Conservation (phyloP, 2,888 invertebrate genomes). For the Dichetophora obliterata region DNA sequence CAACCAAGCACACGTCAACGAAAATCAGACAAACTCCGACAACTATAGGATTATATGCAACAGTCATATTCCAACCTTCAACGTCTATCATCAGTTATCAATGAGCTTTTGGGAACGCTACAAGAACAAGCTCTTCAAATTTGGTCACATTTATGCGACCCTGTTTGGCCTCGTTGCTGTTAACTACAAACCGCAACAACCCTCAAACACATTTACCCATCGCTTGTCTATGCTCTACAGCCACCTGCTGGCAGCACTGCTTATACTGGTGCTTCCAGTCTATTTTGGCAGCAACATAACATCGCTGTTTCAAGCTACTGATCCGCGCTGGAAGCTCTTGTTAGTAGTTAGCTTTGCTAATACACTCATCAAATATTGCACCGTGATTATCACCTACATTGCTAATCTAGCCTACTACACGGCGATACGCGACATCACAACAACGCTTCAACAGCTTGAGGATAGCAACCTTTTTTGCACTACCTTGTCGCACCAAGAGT, state of each 20-base stretch:
- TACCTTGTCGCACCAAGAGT: slow-evolving; percentile 21
- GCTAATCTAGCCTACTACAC: slow-evolving; percentile 56
- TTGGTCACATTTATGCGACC: slow-evolving; percentile 60
- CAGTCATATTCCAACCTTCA: too few relatives aligned
- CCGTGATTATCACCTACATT: slow-evolving; percentile 57
- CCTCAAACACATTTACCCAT: slow-evolving; percentile 41
- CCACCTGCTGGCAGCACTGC: slow-evolving; percentile 52
- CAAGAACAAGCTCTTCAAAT: slow-evolving; percentile 56
- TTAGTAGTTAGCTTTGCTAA: slow-evolving; percentile 57
- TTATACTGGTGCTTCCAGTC: slow-evolving; percentile 55
- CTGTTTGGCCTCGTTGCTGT: slow-evolving; percentile 58
- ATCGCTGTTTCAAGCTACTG: slow-evolving; percentile 48
- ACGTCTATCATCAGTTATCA: not conserved
- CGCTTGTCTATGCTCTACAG: slow-evolving; percentile 51
- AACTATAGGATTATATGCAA: too few relatives aligned
- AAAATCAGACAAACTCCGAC: too few relatives aligned
- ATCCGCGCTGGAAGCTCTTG: slow-evolving; percentile 54
- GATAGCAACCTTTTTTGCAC: slow-evolving; percentile 7
- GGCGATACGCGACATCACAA: slow-evolving; percentile 53
- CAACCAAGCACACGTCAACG: too few relatives aligned
- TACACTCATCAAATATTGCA: slow-evolving; percentile 58
- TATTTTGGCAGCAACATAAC: slow-evolving; percentile 56
- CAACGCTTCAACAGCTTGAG: slow-evolving; percentile 54
- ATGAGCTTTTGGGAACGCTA: slow-evolving; percentile 59
- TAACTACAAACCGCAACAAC: slow-evolving; percentile 55